Conservation (phyloP, 2,797 vertebrate species). For the Tragelaphus oryx region DNA sequence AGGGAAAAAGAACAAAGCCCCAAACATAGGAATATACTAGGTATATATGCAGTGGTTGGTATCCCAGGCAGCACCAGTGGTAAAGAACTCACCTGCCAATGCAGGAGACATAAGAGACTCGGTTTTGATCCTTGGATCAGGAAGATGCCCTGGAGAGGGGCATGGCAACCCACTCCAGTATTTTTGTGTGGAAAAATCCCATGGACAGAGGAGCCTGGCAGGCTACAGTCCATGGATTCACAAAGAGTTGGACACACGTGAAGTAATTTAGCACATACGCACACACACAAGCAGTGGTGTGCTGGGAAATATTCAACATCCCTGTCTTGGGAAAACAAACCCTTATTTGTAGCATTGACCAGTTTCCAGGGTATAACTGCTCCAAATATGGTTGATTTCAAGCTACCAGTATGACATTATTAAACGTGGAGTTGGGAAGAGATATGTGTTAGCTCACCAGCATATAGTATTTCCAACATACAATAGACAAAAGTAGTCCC, state of each 20-base stretch:
- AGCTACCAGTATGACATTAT: not conserved
- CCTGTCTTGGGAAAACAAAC: not conserved
- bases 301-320: not conserved
- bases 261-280: not conserved
- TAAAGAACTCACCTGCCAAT: not conserved
- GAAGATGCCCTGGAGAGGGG: not conserved
- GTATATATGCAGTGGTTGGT: too few species aligned
- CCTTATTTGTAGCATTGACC: not conserved
- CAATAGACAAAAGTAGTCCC: not conserved
- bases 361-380: not conserved
- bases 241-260: not conserved
- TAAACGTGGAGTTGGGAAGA: not conserved
- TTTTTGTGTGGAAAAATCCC: not conserved
- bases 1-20: not conserved
- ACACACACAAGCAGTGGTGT: not conserved
- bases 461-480: not conserved
- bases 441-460: too few species aligned
- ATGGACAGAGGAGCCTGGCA: not conserved
- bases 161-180: not conserved
- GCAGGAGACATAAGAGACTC: not conserved
- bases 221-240: not conserved
- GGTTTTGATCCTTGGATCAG: not conserved
- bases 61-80: not conserved
- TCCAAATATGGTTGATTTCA: not conserved
- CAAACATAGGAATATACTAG: not conserved